phyloP scores from a whole-genome alignment of 2,113 vertebrate species.

The Andinoacara biseriatus region DNA sequence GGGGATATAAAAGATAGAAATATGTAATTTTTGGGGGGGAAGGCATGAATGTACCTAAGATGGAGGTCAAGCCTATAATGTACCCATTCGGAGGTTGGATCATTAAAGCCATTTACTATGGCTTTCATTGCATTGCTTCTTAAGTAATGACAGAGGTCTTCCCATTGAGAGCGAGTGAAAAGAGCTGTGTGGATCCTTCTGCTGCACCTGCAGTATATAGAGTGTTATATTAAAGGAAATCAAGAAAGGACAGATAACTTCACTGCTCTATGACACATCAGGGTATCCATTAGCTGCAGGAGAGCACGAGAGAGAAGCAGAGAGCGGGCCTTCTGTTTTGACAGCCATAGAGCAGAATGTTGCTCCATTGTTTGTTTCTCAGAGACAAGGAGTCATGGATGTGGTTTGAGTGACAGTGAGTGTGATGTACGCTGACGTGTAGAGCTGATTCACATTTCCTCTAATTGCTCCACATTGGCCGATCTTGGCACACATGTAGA shows the following conservation, averaged over 20 bases:
- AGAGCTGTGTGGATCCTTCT: conserved; percentile 34
- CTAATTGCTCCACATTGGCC: conserved; percentile 75
- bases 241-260: conserved; percentile 51
- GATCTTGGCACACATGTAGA: conserved; percentile 69
- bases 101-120: conserved; percentile 71
- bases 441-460: conserved; percentile 73
- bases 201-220: conserved; percentile 40
- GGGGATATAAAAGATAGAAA: conserved; percentile 50
- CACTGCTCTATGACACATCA: conserved; percentile 53
- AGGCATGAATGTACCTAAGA: conserved; percentile 45
- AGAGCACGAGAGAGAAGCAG: conserved; percentile 27
- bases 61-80: conserved; percentile 69
- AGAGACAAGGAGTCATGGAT: conserved; percentile 65
- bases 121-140: conserved; percentile 54
- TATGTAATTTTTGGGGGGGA: conserved; percentile 49
- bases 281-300: conserved; percentile 62
- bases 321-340: conserved; percentile 62
- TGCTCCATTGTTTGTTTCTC: conserved; percentile 71
- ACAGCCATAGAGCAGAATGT: conserved; percentile 61
- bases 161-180: conserved; percentile 38
- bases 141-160: conserved; percentile 61
- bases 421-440: conserved; percentile 61
- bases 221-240: conserved; percentile 48
- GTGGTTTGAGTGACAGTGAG: conserved; percentile 74
- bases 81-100: conserved; percentile 61